These are phyloP conservation scores for Leptobrachium leishanense DNA, from an alignment of 2,113 vertebrate genomes.

Conservation along the genomic window DNA sequence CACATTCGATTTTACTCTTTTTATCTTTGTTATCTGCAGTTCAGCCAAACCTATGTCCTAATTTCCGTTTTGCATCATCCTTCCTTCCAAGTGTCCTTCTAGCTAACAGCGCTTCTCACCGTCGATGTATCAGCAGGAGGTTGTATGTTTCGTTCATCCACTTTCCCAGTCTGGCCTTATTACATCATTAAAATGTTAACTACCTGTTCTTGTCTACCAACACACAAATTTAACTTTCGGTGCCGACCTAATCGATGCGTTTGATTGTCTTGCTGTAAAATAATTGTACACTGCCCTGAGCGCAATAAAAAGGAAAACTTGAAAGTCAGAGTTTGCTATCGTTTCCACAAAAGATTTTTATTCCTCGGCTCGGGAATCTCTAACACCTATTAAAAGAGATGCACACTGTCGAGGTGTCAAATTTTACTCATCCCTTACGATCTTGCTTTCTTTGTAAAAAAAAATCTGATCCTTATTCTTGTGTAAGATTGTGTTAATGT, in stretches of 20 bases:
- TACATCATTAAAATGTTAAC: too few relatives aligned
- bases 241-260: not conserved
- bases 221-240: not conserved
- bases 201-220: not conserved
- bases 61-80: too few relatives aligned
- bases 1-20: too few relatives aligned
- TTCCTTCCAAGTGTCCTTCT: too few relatives aligned
- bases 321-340: not conserved
- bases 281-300: not conserved
- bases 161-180: too few relatives aligned
- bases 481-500: slow-evolving; percentile 3
- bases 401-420: not conserved
- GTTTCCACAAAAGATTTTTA: not conserved
- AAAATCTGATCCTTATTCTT: slow-evolving; percentile 1
- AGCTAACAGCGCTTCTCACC: too few relatives aligned
- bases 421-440: not conserved
- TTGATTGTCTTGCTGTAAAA: not conserved
- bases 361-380: not conserved
- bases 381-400: not conserved
- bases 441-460: not conserved
- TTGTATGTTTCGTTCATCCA: too few relatives aligned
- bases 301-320: not conserved
- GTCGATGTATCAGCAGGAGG: too few relatives aligned
- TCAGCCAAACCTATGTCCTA: too few relatives aligned
- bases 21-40: too few relatives aligned